These are phyloP conservation scores for Volucella inanis DNA, from an alignment of 2,888 invertebrate species.

Conservation along the genomic window DNA sequence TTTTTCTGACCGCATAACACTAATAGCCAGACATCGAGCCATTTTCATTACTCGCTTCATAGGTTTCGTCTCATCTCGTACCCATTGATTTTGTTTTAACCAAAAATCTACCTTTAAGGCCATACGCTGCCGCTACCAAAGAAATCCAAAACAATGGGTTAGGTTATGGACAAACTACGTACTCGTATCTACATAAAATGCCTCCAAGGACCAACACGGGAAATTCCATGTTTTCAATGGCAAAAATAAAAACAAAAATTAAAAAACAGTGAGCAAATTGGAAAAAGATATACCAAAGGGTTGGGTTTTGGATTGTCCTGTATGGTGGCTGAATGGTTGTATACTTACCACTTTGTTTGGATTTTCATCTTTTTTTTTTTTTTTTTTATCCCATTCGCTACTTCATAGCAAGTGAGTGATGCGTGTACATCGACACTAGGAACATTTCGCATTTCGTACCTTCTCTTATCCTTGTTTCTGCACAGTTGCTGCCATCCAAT, in stretches of 20 bases:
- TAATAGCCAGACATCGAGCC: conserved; percentile 65
- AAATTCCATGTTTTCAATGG: conserved; percentile 43
- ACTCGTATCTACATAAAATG: conserved; percentile 35
- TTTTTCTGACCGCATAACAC: conserved; percentile 54
- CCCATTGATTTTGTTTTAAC: conserved; percentile 43
- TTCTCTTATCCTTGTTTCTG: conserved; percentile 49
- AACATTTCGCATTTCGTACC: conserved; percentile 66
- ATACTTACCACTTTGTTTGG: conserved; percentile 71
- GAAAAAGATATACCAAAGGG: conserved; percentile 62
- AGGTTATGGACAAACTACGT: conserved; percentile 64
- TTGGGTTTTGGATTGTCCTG: conserved; percentile 62
- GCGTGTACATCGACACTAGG: conserved; percentile 72
- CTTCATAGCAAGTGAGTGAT: conserved; percentile 65
- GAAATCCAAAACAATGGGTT: conserved; percentile 67
- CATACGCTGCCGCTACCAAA: conserved; percentile 36
- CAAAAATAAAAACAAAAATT: conserved; percentile 25
- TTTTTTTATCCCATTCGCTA: conserved; percentile 26
- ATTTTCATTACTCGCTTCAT: conserved; percentile 74
- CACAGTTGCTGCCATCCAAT: conserved; percentile 56
- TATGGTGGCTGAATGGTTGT: conserved; percentile 52
- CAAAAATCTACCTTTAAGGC: conserved; percentile 31
- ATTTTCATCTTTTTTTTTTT: conserved; percentile 58
- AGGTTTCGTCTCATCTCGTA: conserved; percentile 55
- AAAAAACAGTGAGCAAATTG: conserved; percentile 37
- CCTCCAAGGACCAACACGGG: conserved; percentile 60